Evolutionary conservation across 2,888 invertebrate genomes (phyloP).

Genomic region (Palloptera scutellata): DNA sequence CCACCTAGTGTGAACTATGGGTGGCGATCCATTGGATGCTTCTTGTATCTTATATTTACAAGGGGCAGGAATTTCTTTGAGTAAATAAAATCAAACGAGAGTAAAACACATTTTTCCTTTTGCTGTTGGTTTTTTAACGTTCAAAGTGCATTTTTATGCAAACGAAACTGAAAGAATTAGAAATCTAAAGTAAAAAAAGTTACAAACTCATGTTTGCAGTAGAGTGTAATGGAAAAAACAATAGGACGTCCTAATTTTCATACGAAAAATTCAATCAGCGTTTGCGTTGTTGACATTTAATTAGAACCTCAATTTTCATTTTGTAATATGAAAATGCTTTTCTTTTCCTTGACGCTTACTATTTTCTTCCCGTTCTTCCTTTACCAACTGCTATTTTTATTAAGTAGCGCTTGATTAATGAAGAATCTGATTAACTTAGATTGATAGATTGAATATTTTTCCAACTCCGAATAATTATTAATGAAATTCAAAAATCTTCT

Average conservation of each 20-base stretch:
- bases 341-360: conserved; percentile 26
- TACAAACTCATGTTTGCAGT: conserved; percentile 29
- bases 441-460: neutral
- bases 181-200: conserved; percentile 7
- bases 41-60: neutral
- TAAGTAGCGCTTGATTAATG: conserved; percentile 43
- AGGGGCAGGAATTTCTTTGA: no score
- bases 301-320: conserved; percentile 41
- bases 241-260: conserved; percentile 31
- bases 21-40: conserved; percentile 17
- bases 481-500: no score
- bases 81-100: no score
- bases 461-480: no score
- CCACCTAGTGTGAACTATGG: conserved; percentile 26
- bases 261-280: neutral
- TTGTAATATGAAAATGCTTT: conserved; percentile 41
- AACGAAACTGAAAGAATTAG: conserved; percentile 19
- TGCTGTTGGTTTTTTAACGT: neutral
- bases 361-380: neutral
- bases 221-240: conserved; percentile 18
- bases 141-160: conserved; percentile 32
- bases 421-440: conserved; percentile 11
- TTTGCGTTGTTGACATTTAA: conserved; percentile 41
- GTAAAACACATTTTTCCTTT: neutral
- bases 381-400: conserved; percentile 15